Evolutionary conservation across 2,888 invertebrate species (phyloP), one percentile per base, ranked within the genome.

Genomic region (Himalopsyche japonica): DNA sequence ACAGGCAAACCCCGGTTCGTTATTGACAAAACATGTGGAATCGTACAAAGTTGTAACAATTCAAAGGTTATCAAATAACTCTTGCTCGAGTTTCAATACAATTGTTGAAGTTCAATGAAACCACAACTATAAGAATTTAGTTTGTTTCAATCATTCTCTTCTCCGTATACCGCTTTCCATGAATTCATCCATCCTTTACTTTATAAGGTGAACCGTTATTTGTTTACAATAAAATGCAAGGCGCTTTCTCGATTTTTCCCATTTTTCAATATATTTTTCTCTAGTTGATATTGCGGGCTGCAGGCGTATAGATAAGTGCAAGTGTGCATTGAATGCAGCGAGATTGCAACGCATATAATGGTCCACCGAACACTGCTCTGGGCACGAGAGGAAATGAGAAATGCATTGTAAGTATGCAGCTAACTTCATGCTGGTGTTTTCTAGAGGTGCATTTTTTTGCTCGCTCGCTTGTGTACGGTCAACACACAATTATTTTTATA

Each of bases 321-420:
- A 57, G 57, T n/a, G 57, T 57, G 57, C 57, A 57, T 5, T 57
- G 80, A 30, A 43, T 20, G 37, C 81, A 7, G 43, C 34, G 70
- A 81, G 64, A 81, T 70, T 81, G 81, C 64, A 81, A 70, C 70
- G 81, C 81, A 81, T 81, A 81, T 81, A 81, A 81, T 27, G 81
- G 70, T 70, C 64, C 37, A 27, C 76, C 70, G 37, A 81, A 70
- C 81, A 81, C 30, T 27, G 27, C 70, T n/a, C 10, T 12, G 43
- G 81, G 43, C 81, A 70, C 24, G 18, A 20, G 7, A 27, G 70
- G 70, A 79, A 81, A 70, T 37, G 76, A 81, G 81, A 37, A 81
- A 81, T 81, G 81, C 81, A 70, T 81, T 81, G 81, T 81, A 43
- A 70, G 81, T 47, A 37, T 34, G 20, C 57, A 57, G 57, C 57